Base-by-base conservation (phyloP, 2,888 invertebrate genomes). In the Hydrotaea cyrtoneurina region DNA sequence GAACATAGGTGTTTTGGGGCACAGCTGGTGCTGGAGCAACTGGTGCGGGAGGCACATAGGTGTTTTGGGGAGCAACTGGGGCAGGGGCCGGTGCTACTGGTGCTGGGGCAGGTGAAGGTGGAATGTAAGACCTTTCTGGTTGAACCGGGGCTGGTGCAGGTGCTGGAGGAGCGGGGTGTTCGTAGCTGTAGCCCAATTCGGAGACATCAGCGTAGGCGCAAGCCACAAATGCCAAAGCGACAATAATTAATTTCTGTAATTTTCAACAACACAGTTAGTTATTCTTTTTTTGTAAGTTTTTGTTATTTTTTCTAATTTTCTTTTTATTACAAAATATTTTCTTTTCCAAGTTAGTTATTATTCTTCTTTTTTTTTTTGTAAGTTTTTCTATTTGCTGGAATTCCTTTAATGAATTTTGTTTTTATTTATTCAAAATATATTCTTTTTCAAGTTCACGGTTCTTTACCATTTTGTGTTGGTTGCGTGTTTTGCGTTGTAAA, bases 201-300 rank as follows among this genome's bases (percentile, higher is more conserved):
- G 91, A 88, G n/a, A 90, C 91, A 88, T 90, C 91, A 36, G 89
- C 90, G 75, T 87, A 87, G 84, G 88, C 88, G 73, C 82, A 88
- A 64, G 88, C 90, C 90, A 90, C 78, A 64, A 91, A 87, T 86
- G 89, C 88, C 73, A 84, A 80, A 53, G 57, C 62, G 83, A 90
- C 83, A 84, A 90, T 84, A 43, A 89, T 43, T 75, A 90, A 57
- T 89, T 90, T 90, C 91, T 90, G 43, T 39, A 87, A 69, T 10
- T 23, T 69, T 26, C 81, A 13, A 21, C 46, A 21, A 39, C 64
- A 64, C 1, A 50, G 55, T n/a, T n/a, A n/a, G n/a, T n/a, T n/a
- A n/a, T n/a, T n/a, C n/a, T 71, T n/a, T 2, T 84, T 50, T 50
- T n/a, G 13, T 39, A 39, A 39, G 39, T 8, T 11, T 39, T 39